Conservation (phyloP, 2,797 vertebrate species). For the Gallinago nigripennis region DNA sequence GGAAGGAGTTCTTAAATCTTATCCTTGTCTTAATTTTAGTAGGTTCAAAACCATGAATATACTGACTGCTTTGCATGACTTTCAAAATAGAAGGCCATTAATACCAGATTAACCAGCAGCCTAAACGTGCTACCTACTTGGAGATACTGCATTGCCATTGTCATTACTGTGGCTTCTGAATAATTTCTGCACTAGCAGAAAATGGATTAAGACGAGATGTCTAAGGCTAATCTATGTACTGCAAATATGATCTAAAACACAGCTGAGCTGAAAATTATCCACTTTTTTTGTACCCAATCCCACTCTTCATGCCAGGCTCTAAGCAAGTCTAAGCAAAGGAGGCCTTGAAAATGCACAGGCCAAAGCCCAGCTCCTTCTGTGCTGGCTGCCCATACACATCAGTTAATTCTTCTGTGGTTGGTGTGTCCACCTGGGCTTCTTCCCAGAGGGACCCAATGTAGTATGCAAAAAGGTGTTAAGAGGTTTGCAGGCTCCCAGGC, state of each 20-base stretch:
- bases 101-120: neutral
- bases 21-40: neutral
- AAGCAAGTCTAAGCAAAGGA: neutral
- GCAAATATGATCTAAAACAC: neutral
- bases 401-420: neutral
- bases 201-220: neutral
- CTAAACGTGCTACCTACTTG: neutral
- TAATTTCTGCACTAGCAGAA: neutral
- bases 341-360: neutral
- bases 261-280: neutral
- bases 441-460: neutral
- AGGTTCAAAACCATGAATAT: neutral
- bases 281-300: neutral
- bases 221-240: neutral
- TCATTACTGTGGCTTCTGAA: neutral
- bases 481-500: neutral
- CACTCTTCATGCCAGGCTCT: neutral
- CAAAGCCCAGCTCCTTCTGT: neutral
- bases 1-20: neutral
- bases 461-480: neutral
- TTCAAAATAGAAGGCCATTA: neutral
- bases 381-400: neutral
- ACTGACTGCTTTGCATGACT: neutral
- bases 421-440: neutral
- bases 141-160: neutral